A percentile compares a stretch with the other conserved stretches of the same genome.
Evolutionary conservation across 2,113 vertebrate species (phyloP).

Genomic region (Crotophaga sulcirostris): DNA sequence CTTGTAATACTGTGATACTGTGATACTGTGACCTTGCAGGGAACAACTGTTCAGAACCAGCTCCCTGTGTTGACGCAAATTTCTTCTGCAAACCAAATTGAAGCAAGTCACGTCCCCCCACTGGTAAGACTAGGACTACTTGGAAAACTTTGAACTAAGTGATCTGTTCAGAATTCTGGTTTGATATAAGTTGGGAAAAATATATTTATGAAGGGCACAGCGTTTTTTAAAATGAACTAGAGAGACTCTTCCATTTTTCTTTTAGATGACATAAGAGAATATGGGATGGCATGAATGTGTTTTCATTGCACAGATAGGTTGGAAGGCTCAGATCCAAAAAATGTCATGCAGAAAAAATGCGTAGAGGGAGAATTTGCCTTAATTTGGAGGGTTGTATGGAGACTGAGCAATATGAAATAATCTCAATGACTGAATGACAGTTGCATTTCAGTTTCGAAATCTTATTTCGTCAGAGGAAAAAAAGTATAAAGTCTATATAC

Average conservation of each 20-base stretch:
- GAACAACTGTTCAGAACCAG: background rate
- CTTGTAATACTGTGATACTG: too few species aligned
- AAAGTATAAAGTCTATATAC: background rate
- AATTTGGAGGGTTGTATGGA: background rate
- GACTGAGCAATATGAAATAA: background rate
- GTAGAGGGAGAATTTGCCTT: background rate
- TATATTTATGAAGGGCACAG: background rate
- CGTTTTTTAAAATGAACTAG: background rate
- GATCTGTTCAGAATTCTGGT: background rate
- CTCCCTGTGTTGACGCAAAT: background rate
- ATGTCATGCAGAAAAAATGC: background rate
- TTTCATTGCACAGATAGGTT: background rate
- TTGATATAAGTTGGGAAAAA: background rate
- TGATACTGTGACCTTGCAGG: too few species aligned
- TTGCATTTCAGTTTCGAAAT: background rate
- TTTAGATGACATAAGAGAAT: background rate
- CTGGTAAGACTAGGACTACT: background rate
- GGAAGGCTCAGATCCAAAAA: background rate
- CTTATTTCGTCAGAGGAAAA: background rate
- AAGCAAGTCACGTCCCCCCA: background rate
- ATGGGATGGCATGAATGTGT: background rate
- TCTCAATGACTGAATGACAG: background rate
- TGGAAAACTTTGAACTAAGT: background rate
- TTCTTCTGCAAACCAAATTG: background rate
- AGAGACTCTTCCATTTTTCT: background rate